Evolutionary conservation across 1,140 invertebrate genomes (phyloP).

Genomic region (Philaenus spumarius): DNA sequence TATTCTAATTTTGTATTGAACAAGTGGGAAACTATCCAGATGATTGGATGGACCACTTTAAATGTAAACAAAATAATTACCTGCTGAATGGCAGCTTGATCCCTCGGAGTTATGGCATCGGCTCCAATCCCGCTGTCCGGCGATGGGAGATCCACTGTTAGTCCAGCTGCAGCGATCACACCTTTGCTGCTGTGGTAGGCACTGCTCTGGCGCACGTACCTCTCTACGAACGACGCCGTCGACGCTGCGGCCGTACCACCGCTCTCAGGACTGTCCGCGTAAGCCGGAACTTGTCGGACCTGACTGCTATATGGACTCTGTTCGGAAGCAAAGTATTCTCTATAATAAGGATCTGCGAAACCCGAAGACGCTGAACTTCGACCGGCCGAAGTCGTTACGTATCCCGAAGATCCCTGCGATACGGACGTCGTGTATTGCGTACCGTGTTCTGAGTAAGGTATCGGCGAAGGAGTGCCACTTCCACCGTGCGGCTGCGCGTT

Average conservation of each 20-base stretch:
- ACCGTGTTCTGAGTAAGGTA: constrained; percentile 44
- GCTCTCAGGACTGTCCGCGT: constrained; percentile 42
- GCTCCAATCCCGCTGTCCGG: constrained; percentile 88
- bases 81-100: constrained; percentile 82
- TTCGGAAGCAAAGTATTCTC: constrained; percentile 45
- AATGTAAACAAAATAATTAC: constrained; percentile 52
- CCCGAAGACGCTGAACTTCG: constrained; percentile 31
- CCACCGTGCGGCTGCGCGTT: constrained; percentile 35
- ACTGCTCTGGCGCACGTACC: constrained; percentile 47
- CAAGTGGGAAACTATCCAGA: too few relatives aligned
- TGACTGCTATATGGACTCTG: constrained; percentile 46
- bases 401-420: constrained; percentile 43
- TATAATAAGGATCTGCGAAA: constrained; percentile 44
- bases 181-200: constrained; percentile 46
- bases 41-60: too few relatives aligned
- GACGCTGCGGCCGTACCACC: constrained; percentile 33
- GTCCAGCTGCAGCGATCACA: constrained; percentile 52
- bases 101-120: constrained; percentile 81
- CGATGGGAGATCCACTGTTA: constrained; percentile 85
- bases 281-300: constrained; percentile 43
- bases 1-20: too few relatives aligned
- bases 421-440: constrained; percentile 45
- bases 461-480: constrained; percentile 46
- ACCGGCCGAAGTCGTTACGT: constrained; percentile 33
- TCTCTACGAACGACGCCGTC: constrained; percentile 46